phyloP scores from a whole-genome alignment of 2,888 invertebrate species.

The Pterobdella sp. region DNA sequence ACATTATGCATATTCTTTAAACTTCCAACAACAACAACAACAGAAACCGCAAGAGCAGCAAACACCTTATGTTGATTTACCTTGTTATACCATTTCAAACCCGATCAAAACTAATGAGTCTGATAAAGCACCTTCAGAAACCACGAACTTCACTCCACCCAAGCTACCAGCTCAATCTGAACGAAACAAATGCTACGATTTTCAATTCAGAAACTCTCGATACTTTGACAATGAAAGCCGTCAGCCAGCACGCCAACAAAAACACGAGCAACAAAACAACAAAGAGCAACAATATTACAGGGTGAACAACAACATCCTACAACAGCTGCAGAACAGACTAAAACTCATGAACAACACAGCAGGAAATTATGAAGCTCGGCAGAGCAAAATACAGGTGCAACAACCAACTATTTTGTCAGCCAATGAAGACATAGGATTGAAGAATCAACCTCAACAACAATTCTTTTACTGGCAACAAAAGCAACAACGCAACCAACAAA shows the following conservation, averaged over 20 bases:
- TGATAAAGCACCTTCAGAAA: not conserved
- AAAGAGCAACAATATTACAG: not conserved
- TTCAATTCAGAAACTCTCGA: not conserved
- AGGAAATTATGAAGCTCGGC: not conserved
- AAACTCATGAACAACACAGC: conserved; percentile 3
- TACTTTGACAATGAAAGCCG: not conserved
- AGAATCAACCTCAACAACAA: not conserved
- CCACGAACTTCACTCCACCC: not conserved
- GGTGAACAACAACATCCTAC: not conserved
- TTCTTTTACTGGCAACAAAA: conserved; percentile 2
- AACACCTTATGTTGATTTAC: not conserved
- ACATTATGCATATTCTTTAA: not conserved
- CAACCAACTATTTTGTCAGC: not conserved
- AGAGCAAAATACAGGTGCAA: not conserved
- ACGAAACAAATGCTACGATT: not conserved
- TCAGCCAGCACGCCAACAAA: not conserved
- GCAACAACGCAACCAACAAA: conserved; percentile 8
- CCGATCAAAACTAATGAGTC: not conserved
- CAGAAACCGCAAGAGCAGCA: too few relatives aligned
- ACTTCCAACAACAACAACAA: not conserved
- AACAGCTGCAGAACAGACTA: not conserved
- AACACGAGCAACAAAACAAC: not conserved
- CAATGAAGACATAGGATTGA: not conserved
- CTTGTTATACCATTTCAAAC: not conserved
- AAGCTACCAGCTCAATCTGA: not conserved